Evolutionary conservation across 2,113 vertebrate genomes (phyloP).

Genomic region (Otis tarda): DNA sequence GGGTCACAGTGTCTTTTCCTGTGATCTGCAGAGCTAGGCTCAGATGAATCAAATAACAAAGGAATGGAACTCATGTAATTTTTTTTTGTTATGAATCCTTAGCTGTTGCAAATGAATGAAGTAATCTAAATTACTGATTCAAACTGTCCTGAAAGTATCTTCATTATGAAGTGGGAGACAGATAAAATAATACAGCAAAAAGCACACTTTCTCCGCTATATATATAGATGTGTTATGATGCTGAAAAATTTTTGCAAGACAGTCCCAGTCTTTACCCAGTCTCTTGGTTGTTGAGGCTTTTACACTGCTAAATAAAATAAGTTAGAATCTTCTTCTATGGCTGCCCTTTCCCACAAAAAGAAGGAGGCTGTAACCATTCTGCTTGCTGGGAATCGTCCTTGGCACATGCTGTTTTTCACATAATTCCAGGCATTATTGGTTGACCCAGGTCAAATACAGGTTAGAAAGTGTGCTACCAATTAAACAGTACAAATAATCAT

Average conservation of each 20-base stretch:
- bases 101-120: background rate
- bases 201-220: background rate
- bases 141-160: background rate
- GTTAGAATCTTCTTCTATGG: background rate
- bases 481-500: background rate
- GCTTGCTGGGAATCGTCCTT: background rate
- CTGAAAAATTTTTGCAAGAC: background rate
- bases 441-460: background rate
- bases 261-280: background rate
- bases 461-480: background rate
- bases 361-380: background rate
- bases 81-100: background rate
- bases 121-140: background rate
- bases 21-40: background rate
- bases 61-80: background rate
- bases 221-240: background rate
- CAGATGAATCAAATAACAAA: background rate
- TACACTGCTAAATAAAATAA: background rate
- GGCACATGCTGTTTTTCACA: background rate
- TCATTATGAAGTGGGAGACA: background rate
- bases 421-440: background rate
- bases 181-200: background rate
- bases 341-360: background rate
- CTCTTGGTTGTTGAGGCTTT: background rate
- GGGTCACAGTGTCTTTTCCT: background rate